Percentiles rank a stretch among this genome's conserved stretches.
phyloP scores from a whole-genome alignment of 1,140 invertebrate species.

The Hydropsyche tenuis region DNA sequence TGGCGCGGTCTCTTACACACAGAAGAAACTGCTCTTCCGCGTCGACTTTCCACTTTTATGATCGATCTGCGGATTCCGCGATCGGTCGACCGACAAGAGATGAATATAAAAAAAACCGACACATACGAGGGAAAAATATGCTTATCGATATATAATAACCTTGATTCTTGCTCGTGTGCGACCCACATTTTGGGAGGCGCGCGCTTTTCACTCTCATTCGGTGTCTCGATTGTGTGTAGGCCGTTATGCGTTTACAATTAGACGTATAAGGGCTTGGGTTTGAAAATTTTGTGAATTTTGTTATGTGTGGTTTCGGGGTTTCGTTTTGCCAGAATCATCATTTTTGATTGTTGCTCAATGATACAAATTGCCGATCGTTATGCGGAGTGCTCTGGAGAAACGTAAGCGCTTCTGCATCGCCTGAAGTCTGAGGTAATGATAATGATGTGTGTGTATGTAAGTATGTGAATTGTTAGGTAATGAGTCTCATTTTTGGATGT shows the following conservation, averaged over 20 bases:
- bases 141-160: no score
- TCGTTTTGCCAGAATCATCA: neutral
- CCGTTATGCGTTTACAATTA: no score
- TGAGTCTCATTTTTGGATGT: constrained; percentile 19
- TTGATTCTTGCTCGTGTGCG: no score
- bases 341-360: constrained; percentile 17
- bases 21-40: neutral
- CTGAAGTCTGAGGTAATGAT: constrained; percentile 16
- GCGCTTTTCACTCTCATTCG: no score
- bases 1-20: neutral
- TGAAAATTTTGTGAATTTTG: no score
- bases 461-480: constrained; percentile 18
- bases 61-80: neutral
- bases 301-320: neutral
- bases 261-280: no score
- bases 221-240: no score
- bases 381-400: no score
- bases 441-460: constrained; percentile 13
- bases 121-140: constrained; percentile 5
- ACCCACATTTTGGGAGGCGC: no score
- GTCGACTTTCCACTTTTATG: constrained; percentile 12
- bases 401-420: constrained; percentile 1
- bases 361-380: neutral
- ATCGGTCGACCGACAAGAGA: neutral
- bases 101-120: neutral